Evolutionary conservation across 2,888 invertebrate genomes (phyloP), one percentile per base, ranked within the genome.

Genomic region (Marasmarcha lunaedactyla): DNA sequence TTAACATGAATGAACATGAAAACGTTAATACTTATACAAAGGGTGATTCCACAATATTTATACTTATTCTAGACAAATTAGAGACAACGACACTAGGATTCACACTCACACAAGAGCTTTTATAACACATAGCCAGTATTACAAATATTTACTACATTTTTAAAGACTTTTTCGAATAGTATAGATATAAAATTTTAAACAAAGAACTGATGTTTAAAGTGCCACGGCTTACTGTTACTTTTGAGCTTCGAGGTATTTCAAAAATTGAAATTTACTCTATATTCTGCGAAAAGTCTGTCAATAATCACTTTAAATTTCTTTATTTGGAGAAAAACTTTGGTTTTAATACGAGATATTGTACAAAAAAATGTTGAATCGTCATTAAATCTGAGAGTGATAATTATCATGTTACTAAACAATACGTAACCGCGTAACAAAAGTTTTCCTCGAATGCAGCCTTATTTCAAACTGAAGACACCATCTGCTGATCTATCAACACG

Each of bases 81-180:
- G 77, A 77, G 77, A 76, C 78, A 79, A 81, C 81, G 81, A 81
- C 79, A 79, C 77, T 52, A 47, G 49, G 46, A 51, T 60, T 56
- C 63, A 73, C 72, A 71, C 63, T 51, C 39, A 65, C 68, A 72
- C 73, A 65, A 77, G 78, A 79, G 78, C 81, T 79, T 76, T 59
- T 48, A n/a, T 52, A 60, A 70, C 68, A 71, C 48, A 34, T 40
- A 53, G 55, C 57, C 64, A 63, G 54, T 61, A 60, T 63, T 59
- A 53, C 46, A 56, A 45, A 39, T 38, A 35, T 33, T 26, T 43
- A 36, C 15, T 34, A 44, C 43, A 46, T 44, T 46, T 46, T 47
- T 42, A 40, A 42, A 46, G 44, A 48, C 45, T 50, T 50, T 54
- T 48, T 40, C 48, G 47, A 53, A 50, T 63, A 61, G 53, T 65